Base-by-base conservation (phyloP, 1,140 invertebrate genomes). In the Epicauta chinensis region DNA sequence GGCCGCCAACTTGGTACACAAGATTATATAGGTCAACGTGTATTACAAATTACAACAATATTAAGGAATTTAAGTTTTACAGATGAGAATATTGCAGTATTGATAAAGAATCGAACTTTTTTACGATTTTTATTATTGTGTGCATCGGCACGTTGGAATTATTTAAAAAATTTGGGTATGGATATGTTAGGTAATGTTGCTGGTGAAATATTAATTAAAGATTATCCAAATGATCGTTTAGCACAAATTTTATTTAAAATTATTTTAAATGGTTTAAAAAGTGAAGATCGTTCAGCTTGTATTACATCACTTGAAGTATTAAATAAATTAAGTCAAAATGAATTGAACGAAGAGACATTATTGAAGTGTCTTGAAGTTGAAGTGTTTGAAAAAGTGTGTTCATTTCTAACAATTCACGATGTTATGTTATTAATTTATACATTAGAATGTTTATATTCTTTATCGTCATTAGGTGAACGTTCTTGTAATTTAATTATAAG, bases 341-440 rank as follows among this genome's bases (percentile, higher is more conserved):
- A 93, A 64, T 77, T 77, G 23, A 97, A 96, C 68, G 92, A 94
- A 63, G 84, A 90, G 31, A 76, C 86, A 11, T 68, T 92, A 23
- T 70, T 81, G 12, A 78, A 81, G 47, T 79, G 77, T 52, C 67
- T 91, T 4, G 82, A 86, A 59, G 62, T 77, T 51, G 78, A 79
- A 72, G 77, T 89, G 38, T 88, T 91, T 66, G 75, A 83, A 61
- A 81, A 86, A 54, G 80, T 95, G 7, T 86, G 89, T 65, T 76
- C 81, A 31, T 82, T 94, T 62, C 74, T 98, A 29, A 90, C 91
- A 0, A 76, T 98, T 1, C 92, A 93, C 61, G 96, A 99, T 68
- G 93, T 98, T 32, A 93, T 97, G 81, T 76, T 98, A 52, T 77
- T 98, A 38, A 89, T 98, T 46, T 89, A 91, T 62, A 91, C 90